A percentile compares a stretch with the other conserved stretches of the same genome.
phyloP scores from a whole-genome alignment of 2,888 invertebrate genomes.

The Lasioglossum leucozonium region DNA sequence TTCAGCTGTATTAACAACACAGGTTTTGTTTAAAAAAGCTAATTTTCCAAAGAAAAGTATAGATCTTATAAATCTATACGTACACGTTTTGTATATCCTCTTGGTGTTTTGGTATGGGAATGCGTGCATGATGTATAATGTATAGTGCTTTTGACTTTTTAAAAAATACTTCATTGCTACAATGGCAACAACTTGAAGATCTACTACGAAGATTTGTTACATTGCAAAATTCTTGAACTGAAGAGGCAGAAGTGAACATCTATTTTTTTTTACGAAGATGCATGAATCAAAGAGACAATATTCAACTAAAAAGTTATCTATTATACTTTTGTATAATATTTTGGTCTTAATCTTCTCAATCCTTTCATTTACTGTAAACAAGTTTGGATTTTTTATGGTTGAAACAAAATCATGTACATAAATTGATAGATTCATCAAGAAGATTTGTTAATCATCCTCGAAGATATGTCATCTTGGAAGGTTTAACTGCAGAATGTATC shows the following conservation, averaged over 20 bases:
- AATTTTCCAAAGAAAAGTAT: background rate
- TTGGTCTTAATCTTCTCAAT: background rate
- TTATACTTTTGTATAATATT: too few relatives aligned
- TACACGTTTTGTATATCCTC: constrained; percentile 34
- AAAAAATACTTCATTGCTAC: background rate
- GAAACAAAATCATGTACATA: background rate
- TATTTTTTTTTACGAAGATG: background rate
- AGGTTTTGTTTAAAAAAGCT: background rate
- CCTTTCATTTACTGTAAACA: background rate
- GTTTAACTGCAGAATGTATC: background rate
- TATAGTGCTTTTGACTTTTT: background rate
- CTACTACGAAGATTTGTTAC: background rate
- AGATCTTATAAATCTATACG: background rate
- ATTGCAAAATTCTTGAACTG: background rate
- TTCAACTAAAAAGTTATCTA: too few relatives aligned
- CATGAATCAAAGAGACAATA: background rate
- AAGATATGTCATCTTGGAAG: background rate
- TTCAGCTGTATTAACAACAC: background rate
- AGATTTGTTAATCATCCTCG: background rate
- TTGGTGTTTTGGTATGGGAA: constrained; percentile 19
- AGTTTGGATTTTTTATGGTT: background rate
- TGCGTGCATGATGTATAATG: constrained; percentile 30
- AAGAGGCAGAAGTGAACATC: background rate
- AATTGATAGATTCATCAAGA: background rate
- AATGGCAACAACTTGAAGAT: background rate